phyloP scores from a whole-genome alignment of 53 echinoderm and acorn worm genomes.

The Antedon mediterranea region DNA sequence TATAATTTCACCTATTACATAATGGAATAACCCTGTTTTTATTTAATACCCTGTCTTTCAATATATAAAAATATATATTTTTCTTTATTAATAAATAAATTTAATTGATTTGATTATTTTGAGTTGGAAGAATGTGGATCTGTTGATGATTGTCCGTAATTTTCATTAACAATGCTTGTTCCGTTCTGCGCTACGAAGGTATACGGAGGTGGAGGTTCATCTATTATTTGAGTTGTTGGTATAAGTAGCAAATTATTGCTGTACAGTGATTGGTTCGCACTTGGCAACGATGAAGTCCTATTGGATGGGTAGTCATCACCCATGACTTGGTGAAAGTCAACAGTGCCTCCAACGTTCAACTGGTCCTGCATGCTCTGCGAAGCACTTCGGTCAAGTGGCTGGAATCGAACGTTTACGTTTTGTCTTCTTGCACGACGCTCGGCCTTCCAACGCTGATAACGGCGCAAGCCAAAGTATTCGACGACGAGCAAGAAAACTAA shows the following conservation, averaged over 20 bases:
- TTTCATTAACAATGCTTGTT: neutral
- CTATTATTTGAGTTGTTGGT: neutral
- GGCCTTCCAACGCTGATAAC: neutral
- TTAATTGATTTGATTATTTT: neutral
- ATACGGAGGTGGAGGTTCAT: neutral
- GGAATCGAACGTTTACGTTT: neutral
- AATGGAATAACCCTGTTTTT: too few species aligned
- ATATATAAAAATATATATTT: too few species aligned
- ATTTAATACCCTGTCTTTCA: too few species aligned
- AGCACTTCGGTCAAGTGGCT: neutral
- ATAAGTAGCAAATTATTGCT: neutral
- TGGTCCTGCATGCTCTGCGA: neutral
- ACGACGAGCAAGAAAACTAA: neutral
- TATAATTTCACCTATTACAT: too few species aligned
- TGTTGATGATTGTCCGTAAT: neutral
- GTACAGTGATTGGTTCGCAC: neutral
- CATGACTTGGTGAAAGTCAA: too few species aligned
- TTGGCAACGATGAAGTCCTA: neutral
- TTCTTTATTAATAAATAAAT: too few species aligned
- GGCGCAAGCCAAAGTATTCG: neutral
- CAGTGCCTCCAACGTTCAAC: neutral
- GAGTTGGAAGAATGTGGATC: neutral
- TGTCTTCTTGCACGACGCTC: neutral
- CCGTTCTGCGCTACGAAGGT: neutral
- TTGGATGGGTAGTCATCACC: neutral